phyloP scores from a whole-genome alignment of 2,797 vertebrate genomes.

The Crossoptilon crossoptilon region DNA sequence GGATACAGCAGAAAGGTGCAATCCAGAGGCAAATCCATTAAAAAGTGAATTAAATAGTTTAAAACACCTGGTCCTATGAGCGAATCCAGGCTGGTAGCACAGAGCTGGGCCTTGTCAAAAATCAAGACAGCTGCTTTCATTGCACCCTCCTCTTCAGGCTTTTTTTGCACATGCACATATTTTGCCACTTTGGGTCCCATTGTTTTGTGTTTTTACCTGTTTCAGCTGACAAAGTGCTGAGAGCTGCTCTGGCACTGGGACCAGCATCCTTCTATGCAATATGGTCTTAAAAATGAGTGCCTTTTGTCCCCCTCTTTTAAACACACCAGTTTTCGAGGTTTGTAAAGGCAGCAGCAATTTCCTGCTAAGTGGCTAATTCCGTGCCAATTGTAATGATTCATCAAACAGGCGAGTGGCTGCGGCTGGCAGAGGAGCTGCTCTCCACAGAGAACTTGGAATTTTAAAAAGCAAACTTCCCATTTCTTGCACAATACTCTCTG shows the following conservation, averaged over 20 bases:
- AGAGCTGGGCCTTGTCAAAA: background rate
- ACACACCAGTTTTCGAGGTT: background rate
- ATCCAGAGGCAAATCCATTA: background rate
- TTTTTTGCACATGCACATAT: accelerated
- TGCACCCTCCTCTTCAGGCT: background rate
- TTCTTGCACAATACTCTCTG: background rate
- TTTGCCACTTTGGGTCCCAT: background rate
- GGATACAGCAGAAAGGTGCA: background rate
- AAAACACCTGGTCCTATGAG: background rate
- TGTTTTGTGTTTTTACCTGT: background rate
- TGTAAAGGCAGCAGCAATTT: background rate
- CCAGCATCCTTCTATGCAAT: background rate
- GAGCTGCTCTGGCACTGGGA: background rate
- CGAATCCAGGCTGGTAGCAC: background rate
- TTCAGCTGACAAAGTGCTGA: background rate
- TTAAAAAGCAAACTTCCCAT: background rate
- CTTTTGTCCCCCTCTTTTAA: background rate
- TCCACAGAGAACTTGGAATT: background rate
- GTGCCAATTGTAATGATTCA: background rate
- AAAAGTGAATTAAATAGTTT: background rate
- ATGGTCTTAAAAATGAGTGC: background rate
- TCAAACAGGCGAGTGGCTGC: background rate
- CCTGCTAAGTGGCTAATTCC: background rate
- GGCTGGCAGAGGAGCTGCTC: background rate
- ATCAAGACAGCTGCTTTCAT: background rate